phyloP scores from a whole-genome alignment of 2,113 vertebrate genomes.

The Antigone vipio region DNA sequence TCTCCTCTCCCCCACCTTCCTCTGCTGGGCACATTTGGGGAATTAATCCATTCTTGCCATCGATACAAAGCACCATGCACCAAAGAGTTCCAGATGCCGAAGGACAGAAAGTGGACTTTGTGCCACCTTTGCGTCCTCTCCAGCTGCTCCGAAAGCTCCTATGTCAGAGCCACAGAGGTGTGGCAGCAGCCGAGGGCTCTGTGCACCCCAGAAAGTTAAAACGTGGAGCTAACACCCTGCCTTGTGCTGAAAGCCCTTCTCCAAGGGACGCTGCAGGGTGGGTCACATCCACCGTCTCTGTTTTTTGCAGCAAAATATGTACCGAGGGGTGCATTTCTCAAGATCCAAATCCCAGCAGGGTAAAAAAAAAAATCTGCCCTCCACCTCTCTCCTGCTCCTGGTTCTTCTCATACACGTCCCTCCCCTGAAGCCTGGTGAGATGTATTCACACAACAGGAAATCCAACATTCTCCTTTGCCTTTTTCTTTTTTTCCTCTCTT shows the following conservation, averaged over 20 bases:
- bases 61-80: not conserved
- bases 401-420: not conserved
- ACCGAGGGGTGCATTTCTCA: not conserved
- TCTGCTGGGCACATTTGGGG: not conserved
- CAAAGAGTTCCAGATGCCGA: not conserved
- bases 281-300: not conserved
- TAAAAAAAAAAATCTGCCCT: not conserved
- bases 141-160: not conserved
- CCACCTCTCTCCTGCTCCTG: not conserved
- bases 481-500: not conserved
- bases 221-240: not conserved
- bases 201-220: not conserved
- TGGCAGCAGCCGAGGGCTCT: not conserved
- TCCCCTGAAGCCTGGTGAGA: not conserved
- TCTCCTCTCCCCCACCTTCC: not conserved
- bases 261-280: not conserved
- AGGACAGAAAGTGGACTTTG: not conserved
- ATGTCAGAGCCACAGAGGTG: not conserved
- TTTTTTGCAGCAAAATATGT: not conserved
- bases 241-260: not conserved
- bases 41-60: not conserved
- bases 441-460: constrained; percentile 21
- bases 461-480: not conserved
- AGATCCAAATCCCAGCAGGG: not conserved
- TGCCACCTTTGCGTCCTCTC: not conserved